Conservation (phyloP, 2,113 vertebrate genomes). For the Albula glossodonta region DNA sequence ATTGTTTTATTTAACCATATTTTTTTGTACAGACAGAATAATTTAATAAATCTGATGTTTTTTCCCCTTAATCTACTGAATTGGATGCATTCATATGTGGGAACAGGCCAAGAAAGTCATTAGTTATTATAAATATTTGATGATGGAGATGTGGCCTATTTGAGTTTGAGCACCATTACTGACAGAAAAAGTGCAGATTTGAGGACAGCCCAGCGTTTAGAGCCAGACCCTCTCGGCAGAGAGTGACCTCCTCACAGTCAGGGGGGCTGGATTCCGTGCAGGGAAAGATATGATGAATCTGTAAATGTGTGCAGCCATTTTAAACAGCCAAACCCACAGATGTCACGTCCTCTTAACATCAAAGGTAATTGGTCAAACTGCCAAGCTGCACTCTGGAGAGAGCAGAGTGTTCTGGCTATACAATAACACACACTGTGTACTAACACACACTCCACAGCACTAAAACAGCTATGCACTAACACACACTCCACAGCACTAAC, state of each 20-base stretch:
- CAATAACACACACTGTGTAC: slow-evolving; percentile 39
- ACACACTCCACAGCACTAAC: no score
- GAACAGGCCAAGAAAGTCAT: no score
- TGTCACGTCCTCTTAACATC: slow-evolving; percentile 94
- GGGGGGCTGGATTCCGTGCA: slow-evolving; percentile 71
- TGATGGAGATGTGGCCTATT: slow-evolving; percentile 12
- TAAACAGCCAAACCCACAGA: slow-evolving; percentile 83
- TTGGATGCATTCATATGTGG: no score
- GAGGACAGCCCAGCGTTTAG: slow-evolving; percentile 56
- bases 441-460: slow-evolving; percentile 63
- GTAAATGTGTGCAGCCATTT: slow-evolving; percentile 91
- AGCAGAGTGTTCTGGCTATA: slow-evolving; percentile 68
- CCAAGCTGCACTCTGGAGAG: slow-evolving; percentile 64
- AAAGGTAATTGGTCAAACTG: slow-evolving; percentile 90
- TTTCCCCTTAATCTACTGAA: no score
- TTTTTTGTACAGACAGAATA: no score
- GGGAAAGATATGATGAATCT: slow-evolving; percentile 75
- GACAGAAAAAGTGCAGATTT: not conserved
- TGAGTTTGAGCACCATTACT: slow-evolving; percentile 34
- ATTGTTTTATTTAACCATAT: no score
- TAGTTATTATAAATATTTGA: no score
- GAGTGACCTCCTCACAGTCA: slow-evolving; percentile 62
- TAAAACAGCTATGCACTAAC: no score
- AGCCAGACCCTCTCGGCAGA: slow-evolving; percentile 70
- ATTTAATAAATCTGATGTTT: no score